Base-by-base conservation (phyloP, 2,888 invertebrate genomes). In the Dasypogon diadema region DNA sequence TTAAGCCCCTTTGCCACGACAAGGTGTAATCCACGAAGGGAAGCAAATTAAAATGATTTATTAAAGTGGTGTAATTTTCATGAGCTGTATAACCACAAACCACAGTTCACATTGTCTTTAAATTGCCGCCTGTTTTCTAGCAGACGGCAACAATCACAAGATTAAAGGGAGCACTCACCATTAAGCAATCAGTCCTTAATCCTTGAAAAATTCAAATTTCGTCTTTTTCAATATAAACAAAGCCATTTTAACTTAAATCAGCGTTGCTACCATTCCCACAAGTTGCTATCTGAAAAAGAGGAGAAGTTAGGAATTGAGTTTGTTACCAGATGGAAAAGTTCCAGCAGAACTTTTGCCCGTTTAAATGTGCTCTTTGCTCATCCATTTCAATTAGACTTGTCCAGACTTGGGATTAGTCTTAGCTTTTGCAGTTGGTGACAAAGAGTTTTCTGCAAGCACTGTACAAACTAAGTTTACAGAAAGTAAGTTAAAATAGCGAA, bases 321-420 rank as follows among this genome's bases (percentile, higher is more conserved):
- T 46, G 24, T 21, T 24, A 4, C 42, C 65, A 46, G 46, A 65
- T 48, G 65, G 24, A 8, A 65, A 65, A 65, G 26, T 65, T 65
- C 37, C 24, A 21, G 3, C 21, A 8, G 14, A n/a, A 24, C 21
- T 48, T 65, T 48, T 65, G 37, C 46, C 26, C 46, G 34, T 48
- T 48, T 1, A 48, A 65, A 65, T 22, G 65, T 22, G 10, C 14
- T 22, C 46, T n/a, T 22, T 65, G 22, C 65, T 8, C 65, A 48
- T 65, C 65, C 24, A 65, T 46, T 46, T 65, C 65, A 65, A 26
- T 65, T 65, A 65, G 65, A 21, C 24, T 65, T 65, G 48, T 65
- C 48, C 65, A 26, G 26, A 8, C n/a, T 26, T 22, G 24, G n/a
- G 24, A 46, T 18, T 8, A 5, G 46, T 24, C 16, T 22, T 65